These are phyloP conservation scores for Chelonia mydas DNA, from an alignment of 2,797 vertebrate genomes.

Conservation along the genomic window DNA sequence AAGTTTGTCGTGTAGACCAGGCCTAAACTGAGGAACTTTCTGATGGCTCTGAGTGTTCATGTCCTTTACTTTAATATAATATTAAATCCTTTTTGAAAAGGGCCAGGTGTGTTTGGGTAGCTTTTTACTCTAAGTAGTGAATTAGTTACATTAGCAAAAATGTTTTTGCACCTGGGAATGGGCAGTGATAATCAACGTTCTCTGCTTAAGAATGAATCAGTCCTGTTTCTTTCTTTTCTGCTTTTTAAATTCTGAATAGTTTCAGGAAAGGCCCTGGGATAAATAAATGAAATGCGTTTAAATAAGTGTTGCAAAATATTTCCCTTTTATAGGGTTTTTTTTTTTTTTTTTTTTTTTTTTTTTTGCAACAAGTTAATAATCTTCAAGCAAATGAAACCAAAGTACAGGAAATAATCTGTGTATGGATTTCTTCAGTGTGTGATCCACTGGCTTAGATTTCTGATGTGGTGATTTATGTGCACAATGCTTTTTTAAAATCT, in stretches of 20 bases:
- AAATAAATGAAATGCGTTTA: constrained; percentile 62
- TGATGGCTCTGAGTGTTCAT: constrained; percentile 77
- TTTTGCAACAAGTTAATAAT: constrained; percentile 34
- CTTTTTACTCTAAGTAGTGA: constrained; percentile 60
- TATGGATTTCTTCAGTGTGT: not conserved
- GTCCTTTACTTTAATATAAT: constrained; percentile 80
- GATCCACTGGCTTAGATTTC: not conserved
- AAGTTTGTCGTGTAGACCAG: too few relatives aligned
- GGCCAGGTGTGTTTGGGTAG: constrained; percentile 81
- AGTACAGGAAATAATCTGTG: not conserved
- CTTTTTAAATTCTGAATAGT: constrained; percentile 47
- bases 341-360: not conserved
- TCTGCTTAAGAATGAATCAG: constrained; percentile 49
- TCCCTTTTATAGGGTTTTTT: constrained; percentile 34
- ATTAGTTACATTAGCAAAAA: constrained; percentile 74
- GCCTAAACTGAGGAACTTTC: constrained; percentile 21
- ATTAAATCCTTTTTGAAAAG: constrained; percentile 81
- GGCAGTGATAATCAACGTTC: constrained; percentile 62
- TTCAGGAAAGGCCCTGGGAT: constrained; percentile 49
- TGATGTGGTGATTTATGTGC: not conserved
- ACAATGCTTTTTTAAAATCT: not conserved
- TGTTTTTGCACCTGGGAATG: constrained; percentile 79
- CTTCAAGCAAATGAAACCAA: not conserved
- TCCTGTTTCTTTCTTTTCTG: not conserved
- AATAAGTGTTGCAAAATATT: constrained; percentile 58